These are phyloP conservation scores for Aurelia sp. DNA, from an alignment of 30 jellyfish, hydroid and myxozoan species.

Conservation along the genomic window DNA sequence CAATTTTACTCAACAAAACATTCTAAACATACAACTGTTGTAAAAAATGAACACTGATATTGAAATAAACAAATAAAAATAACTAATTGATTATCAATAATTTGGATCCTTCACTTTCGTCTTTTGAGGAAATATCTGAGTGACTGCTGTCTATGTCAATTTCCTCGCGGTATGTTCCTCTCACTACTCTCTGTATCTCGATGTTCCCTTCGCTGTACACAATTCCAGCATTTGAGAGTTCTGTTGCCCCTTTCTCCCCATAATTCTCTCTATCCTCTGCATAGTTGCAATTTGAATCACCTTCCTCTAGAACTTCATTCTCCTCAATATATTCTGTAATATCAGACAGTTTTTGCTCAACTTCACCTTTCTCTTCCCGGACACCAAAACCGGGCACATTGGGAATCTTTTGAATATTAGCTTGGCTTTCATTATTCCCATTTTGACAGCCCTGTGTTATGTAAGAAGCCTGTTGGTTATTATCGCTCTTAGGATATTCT, in stretches of 20 bases:
- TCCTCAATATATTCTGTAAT: constrained; percentile 57
- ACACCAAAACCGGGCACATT: no score
- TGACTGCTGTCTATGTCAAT: constrained; percentile 12
- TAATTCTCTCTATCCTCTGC: background rate
- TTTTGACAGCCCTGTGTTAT: background rate
- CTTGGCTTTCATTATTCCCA: background rate
- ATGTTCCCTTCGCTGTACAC: background rate
- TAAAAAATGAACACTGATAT: no score
- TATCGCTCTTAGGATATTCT: no score
- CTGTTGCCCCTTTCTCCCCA: constrained; percentile 7
- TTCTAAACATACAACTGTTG: no score
- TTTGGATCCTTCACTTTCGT: constrained; percentile 45
- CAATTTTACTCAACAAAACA: no score
- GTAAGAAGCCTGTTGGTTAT: no score
- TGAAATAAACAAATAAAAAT: background rate
- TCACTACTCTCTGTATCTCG: background rate
- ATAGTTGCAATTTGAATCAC: background rate
- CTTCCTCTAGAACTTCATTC: constrained; percentile 23
- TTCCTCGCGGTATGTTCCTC: background rate
- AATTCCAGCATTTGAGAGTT: background rate
- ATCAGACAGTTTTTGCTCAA: constrained; percentile 43
- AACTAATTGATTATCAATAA: constrained; percentile 13
- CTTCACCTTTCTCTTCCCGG: constrained; percentile 3
- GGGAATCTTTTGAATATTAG: no score
- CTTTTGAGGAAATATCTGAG: constrained; percentile 38